phyloP scores from a whole-genome alignment of 2,888 invertebrate genomes.

The Rhabditophanes sp. region DNA sequence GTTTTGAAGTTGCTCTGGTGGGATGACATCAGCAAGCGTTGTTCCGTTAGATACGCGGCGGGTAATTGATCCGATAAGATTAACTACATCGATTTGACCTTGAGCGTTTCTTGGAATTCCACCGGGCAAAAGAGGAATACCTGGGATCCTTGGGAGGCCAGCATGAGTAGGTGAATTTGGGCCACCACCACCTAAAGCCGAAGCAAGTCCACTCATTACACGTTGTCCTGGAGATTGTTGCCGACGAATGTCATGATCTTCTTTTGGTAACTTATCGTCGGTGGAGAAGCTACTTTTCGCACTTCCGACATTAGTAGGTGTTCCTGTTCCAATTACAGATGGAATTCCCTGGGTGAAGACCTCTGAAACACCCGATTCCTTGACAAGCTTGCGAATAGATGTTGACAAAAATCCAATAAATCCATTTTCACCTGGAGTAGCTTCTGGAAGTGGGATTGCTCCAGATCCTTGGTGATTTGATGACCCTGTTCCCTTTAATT shows the following conservation, averaged over 20 bases:
- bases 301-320: slow-evolving; percentile 2
- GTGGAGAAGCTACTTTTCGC: no score
- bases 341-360: slow-evolving; percentile 41
- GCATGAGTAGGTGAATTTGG: slow-evolving; percentile 47
- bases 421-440: slow-evolving; percentile 42
- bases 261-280: no score
- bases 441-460: slow-evolving; percentile 32
- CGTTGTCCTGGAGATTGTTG: slow-evolving; percentile 39
- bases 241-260: slow-evolving; percentile 26
- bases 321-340: slow-evolving; percentile 29
- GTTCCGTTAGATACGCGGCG: slow-evolving; percentile 43
- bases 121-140: slow-evolving; percentile 41
- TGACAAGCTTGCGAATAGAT: slow-evolving; percentile 40
- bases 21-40: slow-evolving; percentile 42
- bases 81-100: slow-evolving; percentile 43
- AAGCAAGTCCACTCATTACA: slow-evolving; percentile 56
- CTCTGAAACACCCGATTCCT: slow-evolving; percentile 42
- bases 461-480: slow-evolving; percentile 7
- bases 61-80: slow-evolving; percentile 41
- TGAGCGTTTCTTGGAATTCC: slow-evolving; percentile 42
- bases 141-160: slow-evolving; percentile 41
- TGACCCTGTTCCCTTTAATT: slow-evolving; percentile 10
- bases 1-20: slow-evolving; percentile 42
- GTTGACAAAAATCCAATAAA: slow-evolving; percentile 40
- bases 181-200: slow-evolving; percentile 54